phyloP scores from a whole-genome alignment of 2,113 vertebrate species.

The Petrocephalus zakoni region DNA sequence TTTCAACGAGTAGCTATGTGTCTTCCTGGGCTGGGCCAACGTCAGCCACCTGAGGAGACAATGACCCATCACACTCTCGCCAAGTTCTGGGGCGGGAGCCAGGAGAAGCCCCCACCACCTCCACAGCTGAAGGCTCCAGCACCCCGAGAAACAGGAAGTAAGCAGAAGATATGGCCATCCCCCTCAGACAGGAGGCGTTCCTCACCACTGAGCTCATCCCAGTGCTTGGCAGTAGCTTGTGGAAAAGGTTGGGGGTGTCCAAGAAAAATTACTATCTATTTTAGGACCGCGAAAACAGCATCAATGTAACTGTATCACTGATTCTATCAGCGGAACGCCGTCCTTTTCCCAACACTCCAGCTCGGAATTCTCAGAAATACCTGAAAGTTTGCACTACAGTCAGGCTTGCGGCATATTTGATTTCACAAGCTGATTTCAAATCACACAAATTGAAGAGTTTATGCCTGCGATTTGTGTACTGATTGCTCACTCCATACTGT shows the following conservation, averaged over 20 bases:
- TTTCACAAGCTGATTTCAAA: conserved; percentile 35
- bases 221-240: conserved; percentile 27
- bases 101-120: background rate
- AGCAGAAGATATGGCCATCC: conserved; percentile 28
- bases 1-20: background rate
- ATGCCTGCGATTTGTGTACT: conserved; percentile 55
- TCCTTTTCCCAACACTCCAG: conserved; percentile 24
- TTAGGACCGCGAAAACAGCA: conserved; percentile 25
- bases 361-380: conserved; percentile 33
- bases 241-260: conserved; percentile 33
- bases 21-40: background rate
- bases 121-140: conserved; percentile 15
- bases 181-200: conserved; percentile 29
- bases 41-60: background rate
- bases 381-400: conserved; percentile 38
- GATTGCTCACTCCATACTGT: conserved; percentile 64
- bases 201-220: conserved; percentile 35
- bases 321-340: conserved; percentile 25
- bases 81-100: background rate
- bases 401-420: conserved; percentile 40
- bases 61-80: background rate
- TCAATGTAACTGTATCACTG: conserved; percentile 29
- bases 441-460: conserved; percentile 43
- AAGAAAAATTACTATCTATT: conserved; percentile 41
- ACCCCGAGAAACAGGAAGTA: conserved; percentile 33